Base-by-base conservation (phyloP, 1,140 invertebrate species). In the Apis dorsata region DNA sequence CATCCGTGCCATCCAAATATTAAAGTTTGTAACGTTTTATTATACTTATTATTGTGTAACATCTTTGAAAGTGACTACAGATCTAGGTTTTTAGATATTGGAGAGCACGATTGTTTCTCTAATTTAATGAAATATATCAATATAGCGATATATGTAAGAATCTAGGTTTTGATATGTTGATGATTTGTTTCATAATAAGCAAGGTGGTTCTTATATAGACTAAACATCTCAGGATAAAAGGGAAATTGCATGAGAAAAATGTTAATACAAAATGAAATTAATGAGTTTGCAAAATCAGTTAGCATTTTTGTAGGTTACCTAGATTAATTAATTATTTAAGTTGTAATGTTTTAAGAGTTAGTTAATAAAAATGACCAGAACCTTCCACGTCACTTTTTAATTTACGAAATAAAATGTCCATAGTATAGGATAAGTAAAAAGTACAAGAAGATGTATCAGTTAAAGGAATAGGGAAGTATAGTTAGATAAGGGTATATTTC, bases 261-360 rank as follows among this genome's bases (percentile, higher is more conserved):
- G 55, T 80, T 9, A 70, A 69, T 55, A 72, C 74, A 44, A 57
- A 85, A 72, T 57, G 11, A 49, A 79, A 79, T 74, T 62, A 53
- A 72, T 70, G 19, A 84, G 65, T 81, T 65, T 7, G 60, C 51
- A 72, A 70, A 24, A 63, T 91, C 81, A 83, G 78, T 89, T 85
- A 89, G 87, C 88, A 91, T 92, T 92, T 90, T 89, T 24, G 65
- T 89, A 91, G 88, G 90, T 90, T 91, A 86, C 82, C 79, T 93
- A 92, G 90, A 86, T 84, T 91, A 91, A 89, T 80, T 83, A 82
- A 90, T 85, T 93, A 91, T 90, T 91, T 93, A 93, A 93, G 90
- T 91, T 93, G 92, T 93, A 93, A 90, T 93, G 86, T 89, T 91
- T 90, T 92, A 91, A 93, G 90, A 91, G 87, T 85, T 94, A 93